Evolutionary conservation across 2,113 vertebrate species (phyloP).

Genomic region (Amphilophus citrinellus): DNA sequence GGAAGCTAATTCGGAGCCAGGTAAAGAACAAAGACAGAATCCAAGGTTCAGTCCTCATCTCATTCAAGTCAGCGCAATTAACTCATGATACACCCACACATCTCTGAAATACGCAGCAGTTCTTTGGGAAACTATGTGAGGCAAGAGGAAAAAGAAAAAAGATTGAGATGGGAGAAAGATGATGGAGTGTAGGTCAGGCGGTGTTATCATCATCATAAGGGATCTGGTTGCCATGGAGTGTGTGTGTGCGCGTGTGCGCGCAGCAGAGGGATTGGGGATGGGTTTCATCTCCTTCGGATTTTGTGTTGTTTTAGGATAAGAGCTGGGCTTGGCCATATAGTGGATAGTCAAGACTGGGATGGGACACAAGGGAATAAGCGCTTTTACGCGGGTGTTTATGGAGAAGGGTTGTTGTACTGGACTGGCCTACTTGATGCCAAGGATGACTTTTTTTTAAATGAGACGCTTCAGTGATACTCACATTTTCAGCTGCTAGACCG

Average conservation of each 20-base stretch:
- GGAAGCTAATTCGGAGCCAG: not conserved
- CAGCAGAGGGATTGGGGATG: not conserved
- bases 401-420: not conserved
- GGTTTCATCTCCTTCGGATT: not conserved
- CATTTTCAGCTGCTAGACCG: not conserved
- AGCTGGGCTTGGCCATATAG: not conserved
- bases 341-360: not conserved
- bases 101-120: conserved; percentile 31
- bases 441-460: not conserved
- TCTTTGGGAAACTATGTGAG: conserved; percentile 30
- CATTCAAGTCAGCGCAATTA: not conserved
- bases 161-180: not conserved
- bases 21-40: not conserved
- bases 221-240: conserved; percentile 60
- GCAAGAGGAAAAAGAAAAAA: not conserved
- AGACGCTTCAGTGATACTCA: not conserved
- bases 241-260: conserved; percentile 24
- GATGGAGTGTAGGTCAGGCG: conserved; percentile 48
- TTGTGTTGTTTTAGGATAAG: not conserved
- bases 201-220: conserved; percentile 43
- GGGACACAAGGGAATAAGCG: not conserved
- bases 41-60: not conserved
- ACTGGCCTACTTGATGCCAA: not conserved
- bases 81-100: conserved; percentile 11
- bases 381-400: too few species aligned